Evolutionary conservation across 2,888 invertebrate genomes (phyloP), one percentile per base, ranked within the genome.

Genomic region (Callinectes sapidus): DNA sequence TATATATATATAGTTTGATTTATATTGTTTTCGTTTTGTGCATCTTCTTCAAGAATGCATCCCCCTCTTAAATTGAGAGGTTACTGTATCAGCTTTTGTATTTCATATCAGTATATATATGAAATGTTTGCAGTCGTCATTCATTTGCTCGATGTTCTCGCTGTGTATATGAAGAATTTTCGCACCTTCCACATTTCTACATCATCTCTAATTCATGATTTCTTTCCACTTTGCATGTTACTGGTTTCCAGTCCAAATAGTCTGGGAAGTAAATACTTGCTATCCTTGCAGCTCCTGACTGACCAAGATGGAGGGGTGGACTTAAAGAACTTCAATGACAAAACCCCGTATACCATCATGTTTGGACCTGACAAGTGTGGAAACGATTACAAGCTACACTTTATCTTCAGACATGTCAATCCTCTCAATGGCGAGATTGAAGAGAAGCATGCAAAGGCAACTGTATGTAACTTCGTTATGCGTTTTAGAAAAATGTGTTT

Each of bases 361-460:
- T 99, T 99, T 96, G 99, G 99, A 0, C 99, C 99, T 14, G 99
- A 99, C 96, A 99, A 99, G 96, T 99, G 99, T 96, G 99, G 99
- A 94, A 98, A 98, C 95, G 98, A 98, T 96, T 97, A 98, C 95
- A 99, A 99, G 96, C 95, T 97, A 16, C 97, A 97, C 95, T 97
- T 97, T 95, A 99, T 99, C 96, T 98, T 99, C 96, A 97, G 98
- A 90, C 99, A 99, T 96, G 97, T 97, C 96, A 99, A 99, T 96
- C 99, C 99, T 16, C 96, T 97, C 95, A 99, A 98, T 95, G 98
- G 98, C 87, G 97, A 97, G 42, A 96, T 98, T 95, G 97, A 98
- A 95, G 99, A 99, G 96, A 99, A 99, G 95, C 99, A 99, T 95
- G 98, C 98, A 95, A 98, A 98, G 90, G 94, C 92, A 54, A 90